Base-by-base conservation (phyloP, 92 coral and sea anemone genomes). In the Pocillopora meandrina region DNA sequence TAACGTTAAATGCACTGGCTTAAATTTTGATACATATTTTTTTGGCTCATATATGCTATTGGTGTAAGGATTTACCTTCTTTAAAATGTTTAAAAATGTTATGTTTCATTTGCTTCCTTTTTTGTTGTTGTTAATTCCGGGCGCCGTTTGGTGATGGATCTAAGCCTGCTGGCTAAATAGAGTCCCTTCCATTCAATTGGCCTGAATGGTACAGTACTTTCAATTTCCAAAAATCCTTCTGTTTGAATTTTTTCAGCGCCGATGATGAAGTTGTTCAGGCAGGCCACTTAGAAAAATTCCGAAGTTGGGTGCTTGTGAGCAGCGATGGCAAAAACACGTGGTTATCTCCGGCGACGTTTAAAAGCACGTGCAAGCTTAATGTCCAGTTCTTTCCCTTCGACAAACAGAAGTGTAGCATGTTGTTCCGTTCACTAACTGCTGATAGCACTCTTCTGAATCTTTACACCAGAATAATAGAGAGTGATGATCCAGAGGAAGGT, bases 281-380 rank as follows among this genome's bases (percentile, higher is more conserved):
- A 8, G 93, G 93, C 57, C 82, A 87, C 76, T 76, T 87, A 35
- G 84, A 79, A 33, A 90, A 90, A 56, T 90, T 86, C 78, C 74
- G 77, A 59, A 86, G 84, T 34, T 76, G 67, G 87, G 90, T 90
- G 33, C 56, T 61, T 1, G n/a, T 90, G 67, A 65, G 17, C 11
- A 61, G 52, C 67, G 65, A 76, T 26, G 93, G 93, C 16, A 35
- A 56, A 5, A 86, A 90, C 77, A 60, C 57, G 34, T 90, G 93
- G 93, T 63, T 90, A 66, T 82, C 90, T 14, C 93, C 93, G 10
- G 93, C 93, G 33, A 90, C 90, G 9, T 90, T 90, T 47, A 69
- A 68, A 42, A 90, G 93, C 80, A 68, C 90, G 10, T 90, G 93
- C 63, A 70, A 55, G 20, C 80, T 90, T 16, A 81, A 90, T 72